Percentiles rank a stretch among this genome's conserved stretches.
These are phyloP conservation scores for Eupithecia inturbata DNA, from an alignment of 2,888 invertebrate genomes.

Conservation along the genomic window DNA sequence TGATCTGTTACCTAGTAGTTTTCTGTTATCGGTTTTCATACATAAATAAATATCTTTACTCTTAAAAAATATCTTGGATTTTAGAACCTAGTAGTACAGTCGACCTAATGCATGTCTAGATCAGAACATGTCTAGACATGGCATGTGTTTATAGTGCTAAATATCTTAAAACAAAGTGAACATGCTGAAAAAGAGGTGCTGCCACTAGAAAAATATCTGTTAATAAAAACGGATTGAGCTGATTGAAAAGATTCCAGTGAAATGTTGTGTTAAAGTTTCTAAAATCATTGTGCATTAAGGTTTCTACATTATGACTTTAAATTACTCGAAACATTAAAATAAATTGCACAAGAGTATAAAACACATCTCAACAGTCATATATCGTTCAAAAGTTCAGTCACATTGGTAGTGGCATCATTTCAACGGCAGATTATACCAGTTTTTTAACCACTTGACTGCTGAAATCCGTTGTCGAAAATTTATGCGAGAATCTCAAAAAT, in stretches of 20 bases:
- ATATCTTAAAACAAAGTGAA: not conserved
- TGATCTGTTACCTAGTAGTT: too few species aligned
- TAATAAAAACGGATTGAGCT: not conserved
- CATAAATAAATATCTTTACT: too few species aligned
- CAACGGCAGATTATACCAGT: not conserved
- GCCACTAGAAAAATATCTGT: not conserved
- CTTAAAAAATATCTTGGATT: not conserved
- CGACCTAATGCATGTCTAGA: not conserved
- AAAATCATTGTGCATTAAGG: not conserved
- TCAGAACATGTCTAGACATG: constrained; percentile 9
- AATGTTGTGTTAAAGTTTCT: not conserved
- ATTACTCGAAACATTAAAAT: not conserved
- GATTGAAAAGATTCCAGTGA: not conserved
- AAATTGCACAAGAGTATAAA: not conserved
- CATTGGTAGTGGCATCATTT: not conserved
- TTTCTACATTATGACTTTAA: not conserved
- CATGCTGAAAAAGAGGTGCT: not conserved
- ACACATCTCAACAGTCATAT: not conserved
- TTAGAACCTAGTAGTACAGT: not conserved
- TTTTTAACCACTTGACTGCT: constrained; percentile 20
- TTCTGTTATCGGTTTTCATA: too few species aligned
- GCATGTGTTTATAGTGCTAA: constrained; percentile 6
- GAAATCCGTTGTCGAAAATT: constrained; percentile 24
- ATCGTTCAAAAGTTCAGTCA: not conserved
- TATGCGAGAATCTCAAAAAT: constrained; percentile 46